Evolutionary conservation across 1,140 invertebrate species (phyloP).

Genomic region (Drosophila serrata): DNA sequence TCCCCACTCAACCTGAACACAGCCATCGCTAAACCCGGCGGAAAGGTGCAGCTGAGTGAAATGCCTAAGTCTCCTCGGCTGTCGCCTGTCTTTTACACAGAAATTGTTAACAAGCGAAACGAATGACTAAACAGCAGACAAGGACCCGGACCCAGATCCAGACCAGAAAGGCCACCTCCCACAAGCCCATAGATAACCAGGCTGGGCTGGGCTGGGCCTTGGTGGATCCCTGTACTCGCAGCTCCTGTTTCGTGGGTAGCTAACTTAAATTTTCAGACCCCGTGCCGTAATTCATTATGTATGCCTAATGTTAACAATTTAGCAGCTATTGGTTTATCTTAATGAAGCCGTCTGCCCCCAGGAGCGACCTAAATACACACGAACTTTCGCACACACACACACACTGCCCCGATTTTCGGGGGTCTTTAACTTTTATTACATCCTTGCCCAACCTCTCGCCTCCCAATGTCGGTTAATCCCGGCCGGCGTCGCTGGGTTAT

Average conservation of each 20-base stretch:
- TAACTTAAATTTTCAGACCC: slow-evolving; percentile 67
- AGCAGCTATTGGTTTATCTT: slow-evolving; percentile 84
- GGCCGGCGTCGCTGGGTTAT: slow-evolving; percentile 50
- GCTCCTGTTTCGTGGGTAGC: slow-evolving; percentile 38
- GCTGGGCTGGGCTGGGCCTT: background rate
- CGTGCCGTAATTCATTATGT: slow-evolving; percentile 78
- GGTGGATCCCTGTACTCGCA: slow-evolving; percentile 5
- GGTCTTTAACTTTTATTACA: slow-evolving; percentile 79
- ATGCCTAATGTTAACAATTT: slow-evolving; percentile 84
- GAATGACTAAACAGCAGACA: slow-evolving; percentile 70
- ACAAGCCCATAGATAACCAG: slow-evolving; percentile 17
- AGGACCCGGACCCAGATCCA: slow-evolving; percentile 20
- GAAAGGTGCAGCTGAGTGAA: slow-evolving; percentile 48
- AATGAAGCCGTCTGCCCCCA: slow-evolving; percentile 78
- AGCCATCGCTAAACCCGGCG: slow-evolving; percentile 37
- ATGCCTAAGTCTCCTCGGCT: slow-evolving; percentile 49
- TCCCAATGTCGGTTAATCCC: slow-evolving; percentile 48
- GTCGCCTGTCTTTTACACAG: slow-evolving; percentile 52
- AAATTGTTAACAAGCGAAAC: slow-evolving; percentile 78
- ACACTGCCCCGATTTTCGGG: slow-evolving; percentile 53
- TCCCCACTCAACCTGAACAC: slow-evolving; percentile 25
- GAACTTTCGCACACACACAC: slow-evolving; percentile 44
- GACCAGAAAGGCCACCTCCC: background rate
- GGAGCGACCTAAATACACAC: slow-evolving; percentile 62
- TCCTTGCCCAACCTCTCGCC: slow-evolving; percentile 13